Base-by-base conservation (phyloP, 2,113 vertebrate genomes). In the Sprattus sprattus region DNA sequence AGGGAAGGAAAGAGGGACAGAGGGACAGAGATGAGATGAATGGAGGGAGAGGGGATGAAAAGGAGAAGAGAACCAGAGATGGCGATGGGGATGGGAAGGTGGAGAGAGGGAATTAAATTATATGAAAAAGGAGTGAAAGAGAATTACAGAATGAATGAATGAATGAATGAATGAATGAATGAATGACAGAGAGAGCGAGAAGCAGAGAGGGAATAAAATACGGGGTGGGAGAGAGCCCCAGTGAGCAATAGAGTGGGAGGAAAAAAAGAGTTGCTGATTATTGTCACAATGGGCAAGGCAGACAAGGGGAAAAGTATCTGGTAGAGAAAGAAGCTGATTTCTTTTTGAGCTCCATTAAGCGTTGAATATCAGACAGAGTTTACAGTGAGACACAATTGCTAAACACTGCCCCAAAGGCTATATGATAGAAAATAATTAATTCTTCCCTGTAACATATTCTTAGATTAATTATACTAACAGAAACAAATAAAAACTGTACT, bases 131-230 rank as follows among this genome's bases (percentile, higher is more conserved):
- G 28, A 78, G 13, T 39, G 32, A 78, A 32, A 78, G 11, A 78
- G 28, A 78, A 78, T 32, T 32, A 78, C 4, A 39, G 32, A 78
- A 32, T 39, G 4, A 39, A 39, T 44, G 71, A 78, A 32, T 11
- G 32, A 78, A 3, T 44, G 78, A 64, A 46, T 28, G 44, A 87
- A 11, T 52, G 64, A 25, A 15, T 52, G 45, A 50, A 39, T 39
- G 71, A 78, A 15, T 3, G 32, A 75, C 25, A 78, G 10, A 78
- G 78, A 64, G 44, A 45, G 44, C 84, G 18, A 52, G 64, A 25
- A 10, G 52, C 28, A 50, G 39, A 50, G 71, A 45, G 15, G 88
- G 84, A 86, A 85, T 54, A 50, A 81, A 89, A 90, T 75, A 83
- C 8, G 10, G 71, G 32, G 71, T 39, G 28, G 13, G 28, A 39